A percentile compares a stretch with the other conserved stretches of the same genome.
These are phyloP conservation scores for Morphnarchus princeps DNA, from an alignment of 2,113 vertebrate genomes.

Conservation along the genomic window DNA sequence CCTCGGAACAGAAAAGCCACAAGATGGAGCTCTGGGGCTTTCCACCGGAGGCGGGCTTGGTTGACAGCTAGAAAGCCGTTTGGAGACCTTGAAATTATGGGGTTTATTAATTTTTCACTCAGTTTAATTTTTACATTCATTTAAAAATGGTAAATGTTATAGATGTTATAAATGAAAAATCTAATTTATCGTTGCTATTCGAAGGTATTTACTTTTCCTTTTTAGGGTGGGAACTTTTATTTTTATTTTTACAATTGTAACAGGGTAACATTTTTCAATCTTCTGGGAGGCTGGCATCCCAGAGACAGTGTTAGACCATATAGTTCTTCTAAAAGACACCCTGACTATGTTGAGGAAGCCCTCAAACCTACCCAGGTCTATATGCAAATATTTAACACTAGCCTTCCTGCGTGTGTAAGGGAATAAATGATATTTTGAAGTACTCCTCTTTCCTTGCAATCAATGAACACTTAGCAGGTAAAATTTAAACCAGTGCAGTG, in stretches of 20 bases:
- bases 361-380: background rate
- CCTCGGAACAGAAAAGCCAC: background rate
- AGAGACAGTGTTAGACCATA: background rate
- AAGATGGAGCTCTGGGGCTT: conserved; percentile 68
- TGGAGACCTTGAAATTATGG: conserved; percentile 13
- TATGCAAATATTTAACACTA: background rate
- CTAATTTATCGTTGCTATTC: background rate
- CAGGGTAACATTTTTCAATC: background rate
- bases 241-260: background rate
- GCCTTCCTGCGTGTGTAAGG: background rate
- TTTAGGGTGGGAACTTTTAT: background rate
- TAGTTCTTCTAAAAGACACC: background rate
- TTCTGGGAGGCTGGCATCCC: background rate
- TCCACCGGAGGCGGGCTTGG: background rate
- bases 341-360: background rate
- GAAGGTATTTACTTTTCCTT: background rate
- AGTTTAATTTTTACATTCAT: conserved; percentile 18
- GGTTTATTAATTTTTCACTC: conserved; percentile 33
- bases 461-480: background rate
- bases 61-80: background rate
- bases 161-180: background rate
- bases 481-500: background rate
- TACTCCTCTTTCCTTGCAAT: background rate
- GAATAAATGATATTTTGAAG: background rate
- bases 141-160: background rate